Evolutionary conservation across 2,888 invertebrate species (phyloP).

Genomic region (Cephus pulcher): DNA sequence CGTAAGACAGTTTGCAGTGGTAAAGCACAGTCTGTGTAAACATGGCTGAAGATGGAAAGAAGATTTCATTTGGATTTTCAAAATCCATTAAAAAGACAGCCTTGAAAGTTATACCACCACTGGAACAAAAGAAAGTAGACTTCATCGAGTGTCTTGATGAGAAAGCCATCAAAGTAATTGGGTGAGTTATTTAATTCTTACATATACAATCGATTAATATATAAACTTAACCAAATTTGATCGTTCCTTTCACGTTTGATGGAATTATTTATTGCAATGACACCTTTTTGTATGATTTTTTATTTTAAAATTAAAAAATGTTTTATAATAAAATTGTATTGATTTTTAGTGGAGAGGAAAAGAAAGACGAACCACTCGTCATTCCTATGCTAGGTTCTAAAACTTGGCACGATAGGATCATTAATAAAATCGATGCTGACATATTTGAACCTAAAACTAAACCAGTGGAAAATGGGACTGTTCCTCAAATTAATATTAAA

Average conservation of each 20-base stretch:
- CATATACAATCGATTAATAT: neutral
- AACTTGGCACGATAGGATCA: constrained; percentile 60
- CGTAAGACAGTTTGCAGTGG: neutral
- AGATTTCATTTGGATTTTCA: constrained; percentile 84
- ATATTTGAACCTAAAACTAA: constrained; percentile 54
- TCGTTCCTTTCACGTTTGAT: neutral
- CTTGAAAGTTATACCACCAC: constrained; percentile 58
- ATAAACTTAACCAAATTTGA: constrained; percentile 20
- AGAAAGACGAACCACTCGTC: constrained; percentile 71
- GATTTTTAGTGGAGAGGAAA: constrained; percentile 69
- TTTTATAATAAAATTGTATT: neutral
- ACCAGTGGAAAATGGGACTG: constrained; percentile 6
- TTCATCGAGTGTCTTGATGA: constrained; percentile 83
- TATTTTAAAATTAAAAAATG: neutral
- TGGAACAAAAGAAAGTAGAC: constrained; percentile 72
- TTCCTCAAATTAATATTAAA: constrained; percentile 28
- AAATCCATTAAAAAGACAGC: constrained; percentile 73
- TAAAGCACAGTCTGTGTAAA: constrained; percentile 2
- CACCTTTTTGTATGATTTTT: neutral
- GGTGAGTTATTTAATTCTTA: constrained; percentile 69
- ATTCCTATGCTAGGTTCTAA: constrained; percentile 71
- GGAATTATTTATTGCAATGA: neutral
- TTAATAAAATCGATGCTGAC: constrained; percentile 69
- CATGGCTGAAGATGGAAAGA: constrained; percentile 72
- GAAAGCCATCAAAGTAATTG: constrained; percentile 80